These are phyloP conservation scores for Lepidocyrtinus sp. DNA, from an alignment of 2,888 invertebrate genomes.

Conservation along the genomic window DNA sequence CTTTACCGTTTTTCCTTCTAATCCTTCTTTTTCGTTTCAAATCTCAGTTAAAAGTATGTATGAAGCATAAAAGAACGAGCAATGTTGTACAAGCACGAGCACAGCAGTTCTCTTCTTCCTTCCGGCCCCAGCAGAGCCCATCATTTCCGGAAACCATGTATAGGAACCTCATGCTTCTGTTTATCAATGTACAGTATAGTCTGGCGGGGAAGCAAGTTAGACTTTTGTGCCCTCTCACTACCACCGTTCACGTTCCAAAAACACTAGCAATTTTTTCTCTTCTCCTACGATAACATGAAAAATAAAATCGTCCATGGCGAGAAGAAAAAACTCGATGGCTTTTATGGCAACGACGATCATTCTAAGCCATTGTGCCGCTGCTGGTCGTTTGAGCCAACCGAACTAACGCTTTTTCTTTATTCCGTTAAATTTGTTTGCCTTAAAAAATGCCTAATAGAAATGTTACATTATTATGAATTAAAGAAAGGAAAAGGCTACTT, in stretches of 20 bases:
- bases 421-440: no score
- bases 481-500: no score
- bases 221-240: neutral
- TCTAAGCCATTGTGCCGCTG: no score
- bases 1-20: slow-evolving; percentile 42
- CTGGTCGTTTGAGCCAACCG: no score
- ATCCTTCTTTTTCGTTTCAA: neutral
- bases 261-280: no score
- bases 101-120: slow-evolving; percentile 54
- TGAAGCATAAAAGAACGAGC: slow-evolving; percentile 21
- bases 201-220: neutral
- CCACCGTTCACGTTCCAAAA: no score
- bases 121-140: slow-evolving; percentile 59
- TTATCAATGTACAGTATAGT: neutral
- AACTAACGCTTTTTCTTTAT: no score
- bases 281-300: neutral
- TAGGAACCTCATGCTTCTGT: slow-evolving; percentile 38
- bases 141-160: slow-evolving; percentile 61
- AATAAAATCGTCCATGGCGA: neutral
- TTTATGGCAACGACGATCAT: no score
- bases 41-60: neutral
- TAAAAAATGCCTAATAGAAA: no score
- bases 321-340: neutral
- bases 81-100: slow-evolving; percentile 29
- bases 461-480: no score